phyloP scores from a whole-genome alignment of 1,140 invertebrate species.

The Holcopasites calliopsidis region DNA sequence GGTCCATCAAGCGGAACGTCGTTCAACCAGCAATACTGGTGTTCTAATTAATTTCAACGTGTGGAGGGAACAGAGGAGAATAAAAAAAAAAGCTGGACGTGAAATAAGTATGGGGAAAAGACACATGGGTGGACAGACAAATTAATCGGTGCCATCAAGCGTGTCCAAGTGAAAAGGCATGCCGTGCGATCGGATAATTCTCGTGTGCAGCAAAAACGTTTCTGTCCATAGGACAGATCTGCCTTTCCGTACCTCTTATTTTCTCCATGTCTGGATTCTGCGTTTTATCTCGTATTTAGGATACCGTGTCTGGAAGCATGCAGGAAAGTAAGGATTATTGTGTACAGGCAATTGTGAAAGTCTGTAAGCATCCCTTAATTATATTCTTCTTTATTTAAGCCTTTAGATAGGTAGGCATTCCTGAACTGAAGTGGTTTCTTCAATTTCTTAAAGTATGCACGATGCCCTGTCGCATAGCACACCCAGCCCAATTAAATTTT shows the following conservation, averaged over 20 bases:
- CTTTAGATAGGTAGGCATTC: too few species aligned
- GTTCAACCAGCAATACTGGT: conserved; percentile 34
- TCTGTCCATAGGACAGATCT: background rate
- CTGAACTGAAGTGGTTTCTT: too few species aligned
- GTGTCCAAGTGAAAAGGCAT: conserved; percentile 1
- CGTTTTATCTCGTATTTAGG: background rate
- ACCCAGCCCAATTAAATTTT: too few species aligned
- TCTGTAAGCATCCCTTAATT: background rate
- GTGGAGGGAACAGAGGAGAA: background rate
- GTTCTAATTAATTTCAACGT: conserved; percentile 60
- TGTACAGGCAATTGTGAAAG: too few species aligned
- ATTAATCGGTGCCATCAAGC: conserved; percentile 39
- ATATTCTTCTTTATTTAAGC: too few species aligned
- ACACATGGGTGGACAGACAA: background rate
- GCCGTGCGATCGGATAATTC: conserved; percentile 6
- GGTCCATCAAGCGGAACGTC: conserved; percentile 11
- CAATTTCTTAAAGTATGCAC: too few species aligned
- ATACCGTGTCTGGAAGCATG: background rate
- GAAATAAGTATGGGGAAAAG: conserved; percentile 38
- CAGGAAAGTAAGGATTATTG: too few species aligned
- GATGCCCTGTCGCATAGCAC: too few species aligned
- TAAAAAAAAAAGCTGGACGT: conserved; percentile 35
- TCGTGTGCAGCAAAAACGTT: conserved; percentile 9
- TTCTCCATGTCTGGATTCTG: background rate
- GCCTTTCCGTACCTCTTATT: background rate